Conservation (phyloP, 2,888 invertebrate genomes). For the Microctonus brassicae region DNA sequence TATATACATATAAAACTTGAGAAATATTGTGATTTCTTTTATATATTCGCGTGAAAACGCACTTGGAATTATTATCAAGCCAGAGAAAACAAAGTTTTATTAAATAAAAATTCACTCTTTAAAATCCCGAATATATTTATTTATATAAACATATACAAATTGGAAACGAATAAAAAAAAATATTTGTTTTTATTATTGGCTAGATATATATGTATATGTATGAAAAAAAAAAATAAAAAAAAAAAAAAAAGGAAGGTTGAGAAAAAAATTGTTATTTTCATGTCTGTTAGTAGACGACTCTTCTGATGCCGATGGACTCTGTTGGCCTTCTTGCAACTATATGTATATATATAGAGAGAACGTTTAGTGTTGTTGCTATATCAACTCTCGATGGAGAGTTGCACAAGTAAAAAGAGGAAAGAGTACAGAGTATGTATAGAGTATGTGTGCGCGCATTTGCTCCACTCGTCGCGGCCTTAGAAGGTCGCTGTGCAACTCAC, state of each 20-base stretch:
- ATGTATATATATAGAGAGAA: neutral
- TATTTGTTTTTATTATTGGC: neutral
- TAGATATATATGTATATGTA: neutral
- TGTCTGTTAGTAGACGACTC: constrained; percentile 3
- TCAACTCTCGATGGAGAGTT: constrained; percentile 2
- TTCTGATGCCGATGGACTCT: constrained; percentile 5
- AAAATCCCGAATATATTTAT: neutral
- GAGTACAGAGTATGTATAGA: neutral
- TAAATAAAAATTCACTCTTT: neutral
- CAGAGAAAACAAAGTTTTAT: neutral
- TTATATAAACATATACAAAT: neutral
- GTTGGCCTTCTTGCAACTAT: constrained; percentile 7
- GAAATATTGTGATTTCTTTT: constrained; percentile 1
- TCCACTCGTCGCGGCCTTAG: constrained; percentile 55
- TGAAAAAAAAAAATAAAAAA: neutral
- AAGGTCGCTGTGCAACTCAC: constrained; percentile 56
- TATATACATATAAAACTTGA: neutral
- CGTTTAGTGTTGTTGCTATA: neutral
- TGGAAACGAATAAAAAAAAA: neutral
- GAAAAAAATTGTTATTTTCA: constrained; percentile 2
- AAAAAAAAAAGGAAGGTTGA: neutral
- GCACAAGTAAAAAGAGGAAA: constrained; percentile 19
- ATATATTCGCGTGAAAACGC: neutral
- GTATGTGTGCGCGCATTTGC: neutral
- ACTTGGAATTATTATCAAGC: constrained; percentile 5